Evolutionary conservation across 1,140 invertebrate genomes (phyloP).

Genomic region (Aphis gossypii): DNA sequence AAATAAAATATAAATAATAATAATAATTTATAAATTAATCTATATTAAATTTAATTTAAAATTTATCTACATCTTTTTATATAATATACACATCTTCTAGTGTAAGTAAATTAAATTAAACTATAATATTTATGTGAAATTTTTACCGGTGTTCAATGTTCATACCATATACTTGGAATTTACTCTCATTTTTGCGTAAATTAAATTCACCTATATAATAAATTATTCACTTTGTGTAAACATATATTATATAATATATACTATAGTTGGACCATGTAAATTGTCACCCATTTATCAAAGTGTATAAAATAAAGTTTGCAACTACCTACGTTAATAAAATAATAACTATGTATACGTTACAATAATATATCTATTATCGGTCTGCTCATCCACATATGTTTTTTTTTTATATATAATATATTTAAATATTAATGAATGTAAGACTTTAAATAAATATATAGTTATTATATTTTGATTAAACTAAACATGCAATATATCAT

Average conservation of each 20-base stretch:
- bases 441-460: not conserved
- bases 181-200: not conserved
- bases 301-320: not conserved
- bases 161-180: not conserved
- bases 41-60: not conserved
- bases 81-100: not conserved
- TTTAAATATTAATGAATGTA: not conserved
- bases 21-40: not conserved
- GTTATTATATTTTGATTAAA: not conserved
- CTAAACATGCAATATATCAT: not conserved
- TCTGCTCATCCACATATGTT: not conserved
- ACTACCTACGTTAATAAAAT: not conserved
- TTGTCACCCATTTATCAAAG: not conserved
- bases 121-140: not conserved
- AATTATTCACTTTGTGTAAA: not conserved
- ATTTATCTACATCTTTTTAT: slow-evolving; percentile 3
- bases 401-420: not conserved
- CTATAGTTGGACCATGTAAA: not conserved
- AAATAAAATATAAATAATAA: too few relatives aligned
- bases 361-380: not conserved
- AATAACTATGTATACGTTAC: not conserved
- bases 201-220: not conserved
- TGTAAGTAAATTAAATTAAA: not conserved
- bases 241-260: not conserved
- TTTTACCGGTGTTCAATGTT: not conserved